Base-by-base conservation (phyloP, 1,140 invertebrate species). In the Heliconius nattereri region DNA sequence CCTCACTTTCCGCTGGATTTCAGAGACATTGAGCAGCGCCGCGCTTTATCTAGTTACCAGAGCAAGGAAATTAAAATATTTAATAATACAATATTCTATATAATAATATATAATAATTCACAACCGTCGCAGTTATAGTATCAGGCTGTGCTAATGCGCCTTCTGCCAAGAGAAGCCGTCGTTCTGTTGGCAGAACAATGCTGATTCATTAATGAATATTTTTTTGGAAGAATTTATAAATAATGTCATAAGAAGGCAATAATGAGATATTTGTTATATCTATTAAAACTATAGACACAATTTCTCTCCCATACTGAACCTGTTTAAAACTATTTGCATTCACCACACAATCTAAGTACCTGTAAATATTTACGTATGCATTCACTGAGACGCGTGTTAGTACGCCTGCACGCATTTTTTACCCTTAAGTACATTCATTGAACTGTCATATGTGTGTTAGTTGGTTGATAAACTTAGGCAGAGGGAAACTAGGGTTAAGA, bases 311-410 rank as follows among this genome's bases (percentile, higher is more conserved):
- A 40, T 40, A 40, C 13, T 19, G 1, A 60, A 26, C 19, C 19
- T 29, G 29, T 66, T 66, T 66, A 23, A 66, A 66, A 66, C 26
- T 29, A 66, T 66, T 66, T 29, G 60, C 26, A 16, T 11, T 29
- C 23, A 5, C 2, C 26, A 66, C 26, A 29, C 26, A 29, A 29
- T 11, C 23, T 66, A 66, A 66, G 13, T 7, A 66, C 26, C 23
- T 13, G 29, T 23, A 54, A 74, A 74, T 74, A 74, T 74, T 74
- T 74, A 74, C 11, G 3, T 66, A 29, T 66, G 26, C 60, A 66
- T 16, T 66, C 23, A 29, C 60, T 11, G 60, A 66, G 26, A 66
- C 60, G 26, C 23, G 60, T 66, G 60, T 23, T 13, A 57, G 54
- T 57, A 66, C 26, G 26, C 23, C 1, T 66, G 11, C 11, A 66